Base-by-base conservation (phyloP, 2,888 invertebrate species). In the Abscondita cerata region DNA sequence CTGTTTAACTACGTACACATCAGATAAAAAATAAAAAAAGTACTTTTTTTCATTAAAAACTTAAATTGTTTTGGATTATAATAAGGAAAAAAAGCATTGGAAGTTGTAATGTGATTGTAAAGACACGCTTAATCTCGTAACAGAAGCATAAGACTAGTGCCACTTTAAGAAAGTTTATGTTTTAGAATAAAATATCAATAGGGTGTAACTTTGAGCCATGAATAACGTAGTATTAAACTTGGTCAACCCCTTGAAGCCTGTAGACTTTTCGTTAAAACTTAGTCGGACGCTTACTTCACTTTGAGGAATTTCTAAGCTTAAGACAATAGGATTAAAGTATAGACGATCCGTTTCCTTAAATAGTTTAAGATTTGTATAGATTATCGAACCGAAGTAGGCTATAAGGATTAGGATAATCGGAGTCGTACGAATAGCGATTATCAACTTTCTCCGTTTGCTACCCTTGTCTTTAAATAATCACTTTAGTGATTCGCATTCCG, bases 281-380 rank as follows among this genome's bases (percentile, higher is more conserved):
- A 20, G 38, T 38, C 18, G 34, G 41, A 53, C 52, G 53, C 31
- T 41, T 48, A 36, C 47, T 57, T 52, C 52, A 48, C 52, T 62
- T 61, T 52, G 18, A 53, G 52, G 36, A 57, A 62, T 48, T 53
- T 53, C 16, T 31, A 33, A 52, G 52, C 31, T 58, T 48, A 52
- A 44, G 47, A 51, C 62, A 51, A 38, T n/a, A 19, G 53, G 62
- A 62, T 62, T 62, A 62, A 58, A 62, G 57, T 62, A 53, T 52
- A 53, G 48, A 47, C 52, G 62, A 62, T 62, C 62, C 57, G 57
- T 62, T 62, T 50, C 57, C 48, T 73, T 74, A 75, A 75, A 76
- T 74, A 75, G 76, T 76, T 76, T 73, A 75, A 75, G 73, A 73
- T 73, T 71, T 68, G 72, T 73, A 75, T 75, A 75, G 76, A 76